phyloP scores from a whole-genome alignment of 1,140 invertebrate species.

The Adelges cooleyi region DNA sequence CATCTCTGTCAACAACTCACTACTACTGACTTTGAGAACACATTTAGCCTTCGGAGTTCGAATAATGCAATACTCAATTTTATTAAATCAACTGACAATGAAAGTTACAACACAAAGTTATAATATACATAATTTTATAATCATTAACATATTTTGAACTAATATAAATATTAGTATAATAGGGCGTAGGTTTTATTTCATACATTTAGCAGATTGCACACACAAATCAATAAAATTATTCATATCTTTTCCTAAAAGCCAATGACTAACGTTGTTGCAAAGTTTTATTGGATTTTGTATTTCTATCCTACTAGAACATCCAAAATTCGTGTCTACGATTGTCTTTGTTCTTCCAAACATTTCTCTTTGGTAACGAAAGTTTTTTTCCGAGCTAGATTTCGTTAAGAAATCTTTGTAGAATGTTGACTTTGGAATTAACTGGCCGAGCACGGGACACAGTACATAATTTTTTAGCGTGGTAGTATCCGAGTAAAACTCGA shows the following conservation, averaged over 20 bases:
- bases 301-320: background rate
- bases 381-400: background rate
- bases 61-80: too few species aligned
- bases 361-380: background rate
- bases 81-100: too few species aligned
- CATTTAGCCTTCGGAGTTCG: too few species aligned
- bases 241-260: constrained; percentile 1
- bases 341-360: background rate
- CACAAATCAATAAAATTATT: constrained; percentile 12
- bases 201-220: constrained; percentile 4
- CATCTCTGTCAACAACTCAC: too few species aligned
- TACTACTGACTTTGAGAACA: too few species aligned
- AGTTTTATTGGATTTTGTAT: constrained; percentile 10
- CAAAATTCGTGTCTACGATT: background rate
- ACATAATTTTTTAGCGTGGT: background rate
- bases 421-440: background rate
- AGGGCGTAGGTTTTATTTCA: too few species aligned
- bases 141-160: too few species aligned
- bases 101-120: too few species aligned
- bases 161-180: too few species aligned
- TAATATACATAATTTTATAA: too few species aligned
- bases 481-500: constrained; percentile 1
- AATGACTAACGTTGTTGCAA: constrained; percentile 5
- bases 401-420: background rate
- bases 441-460: background rate